These are phyloP conservation scores for Nemotelus nigrinus DNA, from an alignment of 2,888 invertebrate species.

Conservation along the genomic window DNA sequence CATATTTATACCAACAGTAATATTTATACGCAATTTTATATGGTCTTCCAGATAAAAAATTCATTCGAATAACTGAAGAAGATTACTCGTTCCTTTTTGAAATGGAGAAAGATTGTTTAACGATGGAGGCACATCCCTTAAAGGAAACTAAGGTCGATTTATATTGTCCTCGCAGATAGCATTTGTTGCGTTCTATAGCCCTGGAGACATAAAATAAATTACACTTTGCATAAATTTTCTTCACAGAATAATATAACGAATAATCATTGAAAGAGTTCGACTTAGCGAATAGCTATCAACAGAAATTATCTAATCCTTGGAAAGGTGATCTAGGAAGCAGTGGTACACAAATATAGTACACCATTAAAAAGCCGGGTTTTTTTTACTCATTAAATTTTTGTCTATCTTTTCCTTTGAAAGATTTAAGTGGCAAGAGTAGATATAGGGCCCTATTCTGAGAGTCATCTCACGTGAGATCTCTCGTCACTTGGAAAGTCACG, in stretches of 20 bases:
- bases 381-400: no score
- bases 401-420: no score
- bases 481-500: no score
- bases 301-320: not conserved
- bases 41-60: constrained; percentile 50
- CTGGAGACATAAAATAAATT: constrained; percentile 34
- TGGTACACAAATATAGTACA: not conserved
- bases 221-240: constrained; percentile 43
- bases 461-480: no score
- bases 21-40: constrained; percentile 51
- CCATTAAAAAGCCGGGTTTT: no score
- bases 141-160: constrained; percentile 34
- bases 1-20: constrained; percentile 49
- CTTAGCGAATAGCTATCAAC: not conserved
- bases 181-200: constrained; percentile 8
- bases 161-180: constrained; percentile 18
- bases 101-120: not conserved
- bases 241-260: constrained; percentile 29
- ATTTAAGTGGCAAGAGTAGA: no score
- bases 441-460: no score
- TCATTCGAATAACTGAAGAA: constrained; percentile 49
- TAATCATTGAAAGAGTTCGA: constrained; percentile 9
- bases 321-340: not conserved
- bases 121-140: not conserved
- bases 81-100: constrained; percentile 24